Evolutionary conservation across 2,888 invertebrate species (phyloP).

Genomic region (Leptura quadrifasciata): DNA sequence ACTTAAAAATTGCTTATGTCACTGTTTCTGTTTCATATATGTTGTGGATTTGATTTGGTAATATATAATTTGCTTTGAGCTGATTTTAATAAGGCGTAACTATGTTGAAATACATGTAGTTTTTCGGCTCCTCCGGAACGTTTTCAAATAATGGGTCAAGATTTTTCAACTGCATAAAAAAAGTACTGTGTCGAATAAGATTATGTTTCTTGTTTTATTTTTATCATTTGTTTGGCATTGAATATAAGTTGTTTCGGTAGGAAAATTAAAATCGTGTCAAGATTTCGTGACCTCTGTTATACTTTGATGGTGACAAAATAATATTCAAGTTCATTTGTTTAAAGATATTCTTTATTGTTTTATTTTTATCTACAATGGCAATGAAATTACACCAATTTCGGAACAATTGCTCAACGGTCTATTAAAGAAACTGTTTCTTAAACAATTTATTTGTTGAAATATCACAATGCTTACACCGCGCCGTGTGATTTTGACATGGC

Average conservation of each 20-base stretch:
- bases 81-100: too few relatives aligned
- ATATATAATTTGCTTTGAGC: too few relatives aligned
- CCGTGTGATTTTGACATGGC: not conserved
- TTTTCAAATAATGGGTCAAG: not conserved
- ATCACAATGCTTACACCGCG: not conserved
- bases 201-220: not conserved
- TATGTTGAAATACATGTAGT: too few relatives aligned
- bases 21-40: too few relatives aligned
- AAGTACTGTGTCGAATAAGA: not conserved
- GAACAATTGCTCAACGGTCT: not conserved
- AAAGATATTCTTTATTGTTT: not conserved
- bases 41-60: too few relatives aligned
- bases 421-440: not conserved
- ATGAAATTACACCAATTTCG: not conserved
- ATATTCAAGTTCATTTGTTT: not conserved
- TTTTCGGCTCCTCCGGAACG: not conserved
- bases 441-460: not conserved
- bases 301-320: not conserved
- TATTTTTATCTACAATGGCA: not conserved
- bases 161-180: not conserved
- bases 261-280: not conserved
- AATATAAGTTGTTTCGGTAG: not conserved
- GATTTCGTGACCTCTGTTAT: not conserved
- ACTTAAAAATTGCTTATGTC: too few relatives aligned
- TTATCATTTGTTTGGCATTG: not conserved